Evolutionary conservation across 2,797 vertebrate genomes (phyloP), one percentile per base, ranked within the genome.

Genomic region (Poecilia gillii): DNA sequence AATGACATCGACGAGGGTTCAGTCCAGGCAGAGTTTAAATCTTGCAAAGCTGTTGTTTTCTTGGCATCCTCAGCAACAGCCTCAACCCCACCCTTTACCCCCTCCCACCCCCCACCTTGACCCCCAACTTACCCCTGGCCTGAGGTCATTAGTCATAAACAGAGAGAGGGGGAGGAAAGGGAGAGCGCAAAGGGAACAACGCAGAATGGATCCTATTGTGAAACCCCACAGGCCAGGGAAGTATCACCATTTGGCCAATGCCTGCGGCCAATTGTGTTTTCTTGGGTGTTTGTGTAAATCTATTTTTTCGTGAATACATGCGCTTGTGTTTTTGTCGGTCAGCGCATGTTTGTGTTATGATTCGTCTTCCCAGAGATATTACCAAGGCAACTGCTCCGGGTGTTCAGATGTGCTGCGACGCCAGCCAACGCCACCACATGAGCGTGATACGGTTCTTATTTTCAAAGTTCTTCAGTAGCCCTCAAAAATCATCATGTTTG

Each of bases 181-280:
- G 78, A 78, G 81, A 76, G 77, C 41, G 77, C 78, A 73, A 81
- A 79, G 78, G 76, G 79, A 89, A 87, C 72, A 62, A 85, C 73
- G 77, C 84, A 94, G 93, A 94, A 95, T 93, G 88, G 89, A 87
- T 87, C 86, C 92, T 87, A 93, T 94, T 94, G 93, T 94, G 49
- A 39, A 87, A 51, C 76, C 85, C 82, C 80, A 64, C 82, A 75
- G 90, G 90, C 89, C 90, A 25, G 76, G 70, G 75, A 91, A 91
- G 88, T 80, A 88, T 89, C 79, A 33, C 89, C 89, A 91, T 90
- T 92, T 89, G 85, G 88, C 86, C 82, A 28, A 33, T 4, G 74
- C 81, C 82, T 62, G 72, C 80, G 81, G 85, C 85, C 88, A 88
- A 90, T 77, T 86, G 80, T 90, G 88, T 87, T 80, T 86, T 84